Evolutionary conservation across 35 echinoderm and acorn worm species (phyloP), one percentile per base, ranked within the genome.

Genomic region (Holothuria glaberrima): DNA sequence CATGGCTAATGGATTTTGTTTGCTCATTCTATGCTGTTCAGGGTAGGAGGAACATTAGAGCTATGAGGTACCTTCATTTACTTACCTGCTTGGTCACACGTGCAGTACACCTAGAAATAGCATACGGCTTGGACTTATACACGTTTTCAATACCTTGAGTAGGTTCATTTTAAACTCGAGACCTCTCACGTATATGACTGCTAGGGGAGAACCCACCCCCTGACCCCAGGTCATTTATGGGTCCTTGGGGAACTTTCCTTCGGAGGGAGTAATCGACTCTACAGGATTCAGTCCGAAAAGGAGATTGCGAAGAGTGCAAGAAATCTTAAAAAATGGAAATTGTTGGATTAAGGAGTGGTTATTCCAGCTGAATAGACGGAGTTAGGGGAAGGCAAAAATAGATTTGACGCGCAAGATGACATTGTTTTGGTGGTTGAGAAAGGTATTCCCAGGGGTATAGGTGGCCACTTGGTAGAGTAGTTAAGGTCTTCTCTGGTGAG

Each of bases 41-140:
- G 26, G 72, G 72, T 33, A 19, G 75, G 41, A 84, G 89, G 2
- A 71, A 84, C 25, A 74, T 25, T 22, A 50, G 58, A 46, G 36
- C 20, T 0, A 94, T 87, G 28, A 22, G 93, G 30, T 94, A 91
- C 61, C 82, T 89, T 9, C 66, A 54, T 58, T 31, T 94, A 38
- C 87, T 94, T 61, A 91, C 88, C 5, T 94, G 88, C 45, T 17
- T 94, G 6, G 36, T 31, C 33, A 88, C 29, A 26, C 50, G 93
- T 38, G 89, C 89, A 31, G 77, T 94, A 41, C 93, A 94, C 58
- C 32, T 91, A 29, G 89, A 94, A 29, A 70, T 88, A 14, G 41
- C 75, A 16, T 35, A 94, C 31, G 22, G 19, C 5, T 26, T 91
- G 30, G 58, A 88, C 46, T 78, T 88, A 3, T 71, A 76, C n/a